Evolutionary conservation across 2,797 vertebrate species (phyloP).

Genomic region (Melanogrammus aeglefinus): DNA sequence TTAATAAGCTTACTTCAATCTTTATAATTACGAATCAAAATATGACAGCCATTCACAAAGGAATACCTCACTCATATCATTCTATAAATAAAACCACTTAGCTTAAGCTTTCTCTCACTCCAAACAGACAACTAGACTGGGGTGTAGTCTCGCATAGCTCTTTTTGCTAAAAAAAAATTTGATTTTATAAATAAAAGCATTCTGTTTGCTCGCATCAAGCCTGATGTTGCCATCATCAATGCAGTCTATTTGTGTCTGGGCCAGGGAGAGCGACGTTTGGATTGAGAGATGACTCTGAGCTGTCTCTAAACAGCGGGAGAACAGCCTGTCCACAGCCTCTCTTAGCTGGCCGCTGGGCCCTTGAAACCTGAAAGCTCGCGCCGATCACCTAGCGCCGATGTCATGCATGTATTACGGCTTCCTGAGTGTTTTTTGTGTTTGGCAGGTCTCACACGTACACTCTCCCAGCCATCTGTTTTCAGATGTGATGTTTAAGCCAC

Average conservation of each 20-base stretch:
- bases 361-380: too few species aligned
- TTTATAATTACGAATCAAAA: neutral
- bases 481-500: constrained; percentile 57
- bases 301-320: constrained; percentile 61
- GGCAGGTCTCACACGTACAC: constrained; percentile 65
- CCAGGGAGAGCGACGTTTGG: constrained; percentile 25
- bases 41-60: neutral
- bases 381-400: constrained; percentile 48
- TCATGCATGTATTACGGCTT: constrained; percentile 50
- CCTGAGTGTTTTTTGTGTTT: constrained; percentile 45
- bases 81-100: too few species aligned
- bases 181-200: too few species aligned
- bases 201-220: too few species aligned
- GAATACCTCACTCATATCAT: too few species aligned
- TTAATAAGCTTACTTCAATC: neutral
- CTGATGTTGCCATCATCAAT: neutral
- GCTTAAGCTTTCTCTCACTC: too few species aligned
- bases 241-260: neutral
- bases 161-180: too few species aligned
- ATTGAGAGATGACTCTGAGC: constrained; percentile 65
- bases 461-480: constrained; percentile 71
- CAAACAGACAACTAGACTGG: too few species aligned
- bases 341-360: neutral
- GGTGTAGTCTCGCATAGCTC: too few species aligned
- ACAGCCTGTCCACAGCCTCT: constrained; percentile 61